Evolutionary conservation across 2,113 vertebrate genomes (phyloP), one percentile per base, ranked within the genome.

Genomic region (Calyptommatus sinebrachiatus): DNA sequence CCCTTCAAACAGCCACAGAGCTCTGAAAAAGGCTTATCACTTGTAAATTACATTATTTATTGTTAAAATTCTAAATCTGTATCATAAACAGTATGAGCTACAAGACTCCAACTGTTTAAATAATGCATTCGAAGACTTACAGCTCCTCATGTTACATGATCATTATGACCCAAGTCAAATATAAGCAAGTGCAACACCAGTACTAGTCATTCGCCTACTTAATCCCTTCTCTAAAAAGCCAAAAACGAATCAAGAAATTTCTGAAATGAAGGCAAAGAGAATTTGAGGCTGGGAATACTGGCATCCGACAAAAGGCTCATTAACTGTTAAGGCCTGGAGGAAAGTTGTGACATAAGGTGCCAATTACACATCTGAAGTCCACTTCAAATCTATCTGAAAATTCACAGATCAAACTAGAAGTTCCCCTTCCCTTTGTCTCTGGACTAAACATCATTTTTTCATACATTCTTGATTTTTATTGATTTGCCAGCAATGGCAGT

Each of bases 101-200:
- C 84, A 85, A 87, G 94, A 93, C 80, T 84, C 86, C 80, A 89
- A 77, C 63, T 77, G 77, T 87, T 88, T 89, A 82, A 90, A 90
- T 80, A 88, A 85, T 86, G 80, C 77, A 81, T 88, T 92, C 77
- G 88, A 86, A 82, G 87, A 84, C 87, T 88, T 82, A 85, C 26
- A 68, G 83, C 82, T 82, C 86, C 60, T 69, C 85, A 53, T 83
- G 80, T 86, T 35, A 87, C 31, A 80, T 81, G 62, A 90, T 90
- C 78, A 91, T 80, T 57, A 53, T 86, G 84, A 83, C 87, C 29
- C 8, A 88, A 91, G 85, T 76, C 83, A 77, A 83, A 75, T 1
- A 31, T 63, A 83, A 65, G 78, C 69, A 81, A 71, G 69, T 0
- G 0, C 0, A 68, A 65, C 20, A 78, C 21, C 22, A 78, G 29